phyloP scores from a whole-genome alignment of 2,113 vertebrate species.

The Hippoglossus stenolepis region DNA sequence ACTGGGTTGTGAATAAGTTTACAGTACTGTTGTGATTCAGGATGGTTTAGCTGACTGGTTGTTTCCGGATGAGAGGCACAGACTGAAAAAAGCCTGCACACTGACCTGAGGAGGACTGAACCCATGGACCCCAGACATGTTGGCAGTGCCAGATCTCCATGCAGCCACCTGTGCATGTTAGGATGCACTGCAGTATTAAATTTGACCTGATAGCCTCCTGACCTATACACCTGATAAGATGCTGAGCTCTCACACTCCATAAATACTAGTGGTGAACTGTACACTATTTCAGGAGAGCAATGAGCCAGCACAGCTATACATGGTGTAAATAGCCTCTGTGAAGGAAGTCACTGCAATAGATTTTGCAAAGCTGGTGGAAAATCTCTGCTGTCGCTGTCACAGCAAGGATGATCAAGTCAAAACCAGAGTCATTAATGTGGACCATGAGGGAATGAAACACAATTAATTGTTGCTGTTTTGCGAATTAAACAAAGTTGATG shows the following conservation, averaged over 20 bases:
- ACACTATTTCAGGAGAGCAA: conserved; percentile 47
- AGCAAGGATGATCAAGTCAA: conserved; percentile 35
- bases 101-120: conserved; percentile 6
- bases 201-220: conserved; percentile 70
- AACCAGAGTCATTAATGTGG: conserved; percentile 7
- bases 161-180: conserved; percentile 47
- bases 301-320: conserved; percentile 44
- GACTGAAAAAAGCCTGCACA: neutral
- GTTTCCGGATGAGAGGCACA: neutral
- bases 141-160: conserved; percentile 27
- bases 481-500: conserved; percentile 1
- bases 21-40: neutral
- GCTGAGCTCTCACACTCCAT: conserved; percentile 51
- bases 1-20: neutral
- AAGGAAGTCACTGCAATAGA: conserved; percentile 60
- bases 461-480: neutral
- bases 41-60: neutral
- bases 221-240: conserved; percentile 55
- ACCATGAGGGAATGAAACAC: conserved; percentile 9
- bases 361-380: conserved; percentile 74
- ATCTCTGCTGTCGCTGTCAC: conserved; percentile 39
- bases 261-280: conserved; percentile 54
- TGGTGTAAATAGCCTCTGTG: conserved; percentile 56
- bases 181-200: conserved; percentile 48
- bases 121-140: neutral